Percentiles rank a stretch among this genome's conserved stretches.
Evolutionary conservation across 1,140 invertebrate genomes (phyloP).

Genomic region (Lysiphlebus fabarum): DNA sequence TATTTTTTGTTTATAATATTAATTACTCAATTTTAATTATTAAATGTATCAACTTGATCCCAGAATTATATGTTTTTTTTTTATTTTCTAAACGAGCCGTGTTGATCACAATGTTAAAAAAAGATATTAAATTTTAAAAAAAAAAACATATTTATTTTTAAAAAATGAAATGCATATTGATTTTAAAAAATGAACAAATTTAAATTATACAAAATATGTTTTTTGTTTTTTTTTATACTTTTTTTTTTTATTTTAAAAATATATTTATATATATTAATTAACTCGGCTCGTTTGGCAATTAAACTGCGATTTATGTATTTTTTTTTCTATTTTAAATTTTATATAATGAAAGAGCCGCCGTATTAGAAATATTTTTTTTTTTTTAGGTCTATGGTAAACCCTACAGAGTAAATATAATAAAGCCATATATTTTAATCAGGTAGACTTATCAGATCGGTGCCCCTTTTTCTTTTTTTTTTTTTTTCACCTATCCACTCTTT

Average conservation of each 20-base stretch:
- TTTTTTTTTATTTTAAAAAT: slow-evolving; percentile 32
- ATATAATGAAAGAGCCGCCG: slow-evolving; percentile 35
- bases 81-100: slow-evolving; percentile 38
- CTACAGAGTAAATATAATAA: slow-evolving; percentile 56
- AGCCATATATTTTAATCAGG: slow-evolving; percentile 56
- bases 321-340: slow-evolving; percentile 4
- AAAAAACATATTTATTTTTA: slow-evolving; percentile 21
- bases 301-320: neutral
- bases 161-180: slow-evolving; percentile 13
- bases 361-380: slow-evolving; percentile 45
- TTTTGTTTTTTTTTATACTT: neutral
- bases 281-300: slow-evolving; percentile 42
- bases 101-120: slow-evolving; percentile 23
- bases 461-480: slow-evolving; percentile 36
- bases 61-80: slow-evolving; percentile 28
- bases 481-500: slow-evolving; percentile 27
- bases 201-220: neutral
- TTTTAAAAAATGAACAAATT: neutral
- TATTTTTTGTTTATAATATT: slow-evolving; percentile 4
- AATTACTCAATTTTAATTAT: slow-evolving; percentile 29
- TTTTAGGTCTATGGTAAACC: slow-evolving; percentile 52
- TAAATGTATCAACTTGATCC: slow-evolving; percentile 40
- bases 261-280: slow-evolving; percentile 27
- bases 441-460: slow-evolving; percentile 53
- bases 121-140: too few species aligned